Percentiles rank a stretch among this genome's conserved stretches.
Evolutionary conservation across 35 echinoderm and acorn worm genomes (phyloP).

Genomic region (Ptychodera flava): DNA sequence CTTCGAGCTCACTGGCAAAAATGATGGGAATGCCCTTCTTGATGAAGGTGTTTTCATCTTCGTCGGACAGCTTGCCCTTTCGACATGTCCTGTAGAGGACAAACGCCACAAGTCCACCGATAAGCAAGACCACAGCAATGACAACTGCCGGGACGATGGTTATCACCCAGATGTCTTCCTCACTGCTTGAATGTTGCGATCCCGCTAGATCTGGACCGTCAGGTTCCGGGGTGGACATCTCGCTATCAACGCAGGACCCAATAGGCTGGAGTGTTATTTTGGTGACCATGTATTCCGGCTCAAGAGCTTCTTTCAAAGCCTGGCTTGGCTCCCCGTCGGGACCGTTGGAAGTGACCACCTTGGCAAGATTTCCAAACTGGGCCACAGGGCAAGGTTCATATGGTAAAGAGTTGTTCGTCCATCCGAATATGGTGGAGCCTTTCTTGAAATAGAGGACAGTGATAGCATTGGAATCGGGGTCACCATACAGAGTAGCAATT

Average conservation of each 20-base stretch:
- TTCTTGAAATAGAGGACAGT: constrained; percentile 65
- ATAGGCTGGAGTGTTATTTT: constrained; percentile 54
- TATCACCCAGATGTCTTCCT: constrained; percentile 63
- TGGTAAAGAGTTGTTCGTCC: constrained; percentile 88
- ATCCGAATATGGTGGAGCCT: constrained; percentile 81
- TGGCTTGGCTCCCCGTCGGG: constrained; percentile 66
- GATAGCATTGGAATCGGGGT: constrained; percentile 73
- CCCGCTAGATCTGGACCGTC: constrained; percentile 8
- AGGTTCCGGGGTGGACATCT: constrained; percentile 23
- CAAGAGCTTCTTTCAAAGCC: constrained; percentile 73
- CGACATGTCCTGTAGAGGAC: constrained; percentile 82
- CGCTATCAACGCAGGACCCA: constrained; percentile 53
- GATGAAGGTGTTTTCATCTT: constrained; percentile 96
- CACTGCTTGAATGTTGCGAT: not conserved
- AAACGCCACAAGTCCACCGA: constrained; percentile 81
- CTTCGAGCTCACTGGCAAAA: constrained; percentile 85
- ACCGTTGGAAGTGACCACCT: constrained; percentile 40
- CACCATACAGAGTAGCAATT: constrained; percentile 75
- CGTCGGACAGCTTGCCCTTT: constrained; percentile 95
- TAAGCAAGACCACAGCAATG: constrained; percentile 60
- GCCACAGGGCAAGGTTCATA: constrained; percentile 54
- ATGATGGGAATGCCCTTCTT: constrained; percentile 99
- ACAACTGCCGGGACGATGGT: constrained; percentile 79
- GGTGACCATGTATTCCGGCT: constrained; percentile 54
- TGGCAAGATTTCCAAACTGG: constrained; percentile 65